Base-by-base conservation (phyloP, 2,797 vertebrate species). In the Megalops cyprinoides region DNA sequence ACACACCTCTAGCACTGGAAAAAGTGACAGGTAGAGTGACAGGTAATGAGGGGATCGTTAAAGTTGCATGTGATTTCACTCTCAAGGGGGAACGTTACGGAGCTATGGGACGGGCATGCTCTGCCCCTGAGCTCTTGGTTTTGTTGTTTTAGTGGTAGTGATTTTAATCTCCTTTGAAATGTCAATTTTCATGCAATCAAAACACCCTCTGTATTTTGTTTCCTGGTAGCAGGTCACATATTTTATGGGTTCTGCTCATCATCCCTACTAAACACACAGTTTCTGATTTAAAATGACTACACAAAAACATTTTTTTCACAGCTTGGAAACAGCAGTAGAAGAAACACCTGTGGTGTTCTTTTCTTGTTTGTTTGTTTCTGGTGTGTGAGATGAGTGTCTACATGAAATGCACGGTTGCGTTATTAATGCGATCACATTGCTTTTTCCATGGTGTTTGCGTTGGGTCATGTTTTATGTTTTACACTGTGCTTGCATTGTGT, bases 151-250 rank as follows among this genome's bases (percentile, higher is more conserved):
- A 87, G 80, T 83, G 81, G 34, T 62, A 23, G 44, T 81, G 85
- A 87, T 86, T 76, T 56, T 84, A 84, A 85, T 85, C 79, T 81
- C 77, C 71, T 83, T 82, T 86, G 79, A 87, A 87, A 87, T 86
- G 85, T 83, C 81, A 82, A 80, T 84, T 85, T 87, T 83, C 31
- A 83, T 44, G 44, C 83, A 87, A 85, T 86, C 79, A 86, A 84
- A 86, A 85, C 84, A 86, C 80, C 83, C 76, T 85, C 80, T 85
- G 80, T 83, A 84, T 83, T 86, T 85, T 84, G 83, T 84, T 87
- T 81, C 82, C 84, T 85, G 82, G 42, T 80, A 79, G 62, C 82
- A 39, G 78, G 31, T 78, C 62, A 82, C 84, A 82, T 62, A 55
- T 80, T 85, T 85, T 83, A 84, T 81, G 76, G 76, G 80, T 73